Evolutionary conservation across 2,113 vertebrate genomes (phyloP), one percentile per base, ranked within the genome.

Genomic region (Strix aluco): DNA sequence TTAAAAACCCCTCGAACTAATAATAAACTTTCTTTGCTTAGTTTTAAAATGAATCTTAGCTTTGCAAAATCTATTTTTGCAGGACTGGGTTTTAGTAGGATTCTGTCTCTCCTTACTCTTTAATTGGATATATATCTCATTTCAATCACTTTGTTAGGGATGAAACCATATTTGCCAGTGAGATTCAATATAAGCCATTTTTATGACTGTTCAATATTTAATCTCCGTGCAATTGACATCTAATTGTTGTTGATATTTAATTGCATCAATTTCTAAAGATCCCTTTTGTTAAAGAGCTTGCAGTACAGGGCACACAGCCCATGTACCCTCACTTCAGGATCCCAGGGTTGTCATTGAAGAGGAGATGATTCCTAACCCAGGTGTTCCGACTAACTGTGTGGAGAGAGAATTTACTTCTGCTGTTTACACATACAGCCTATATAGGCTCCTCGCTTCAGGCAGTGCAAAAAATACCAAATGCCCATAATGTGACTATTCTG

Each of bases 231-330:
- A 65, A 32, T 13, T 87, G 70, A 52, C 65, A 83, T 57, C 25
- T 47, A 90, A 61, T 49, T 72, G 27, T 10, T 59, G 38, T 38
- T 52, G 65, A 71, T 29, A 82, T 57, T 80, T 80, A 65, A 51
- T 47, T 75, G 38, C 27, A 42, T 15, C 7, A 42, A 51, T 91
- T 81, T 66, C 52, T 62, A 6, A 67, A 79, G 11, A 34, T 55
- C 10, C 8, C 15, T 84, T 89, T 58, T 54, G 29, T 59, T 67
- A 32, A 52, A 49, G 13, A 73, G 36, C 34, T 30, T 52, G 20
- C 20, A 80, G 54, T 15, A 63, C 9, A 36, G 62, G 40, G 40
- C 77, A 73, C 0, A 0, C 0, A 2, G 30, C 49, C 30, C 34
- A 49, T 0, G 0, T 42, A 69, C 30, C 17, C 7, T 73, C 25